A percentile compares a stretch with the other conserved stretches of the same genome.
Conservation (phyloP, 2,888 invertebrate genomes). For the Poecilus cupreus region DNA sequence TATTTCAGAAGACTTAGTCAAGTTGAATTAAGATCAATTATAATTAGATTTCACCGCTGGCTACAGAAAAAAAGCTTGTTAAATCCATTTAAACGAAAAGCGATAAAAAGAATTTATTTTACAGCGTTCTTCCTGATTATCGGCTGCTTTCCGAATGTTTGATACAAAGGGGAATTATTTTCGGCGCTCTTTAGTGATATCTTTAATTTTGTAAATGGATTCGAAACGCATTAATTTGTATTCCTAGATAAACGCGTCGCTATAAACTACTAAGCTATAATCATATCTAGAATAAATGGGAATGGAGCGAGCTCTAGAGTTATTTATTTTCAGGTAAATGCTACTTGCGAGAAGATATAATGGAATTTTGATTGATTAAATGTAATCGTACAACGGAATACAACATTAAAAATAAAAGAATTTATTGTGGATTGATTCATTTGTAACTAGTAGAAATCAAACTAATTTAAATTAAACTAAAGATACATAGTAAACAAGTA, state of each 20-base stretch:
- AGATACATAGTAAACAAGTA: no score
- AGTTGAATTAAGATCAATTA: constrained; percentile 51
- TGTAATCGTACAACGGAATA: background rate
- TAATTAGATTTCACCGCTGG: constrained; percentile 46
- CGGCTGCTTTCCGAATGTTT: constrained; percentile 30
- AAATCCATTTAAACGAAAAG: constrained; percentile 40
- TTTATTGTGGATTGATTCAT: no score
- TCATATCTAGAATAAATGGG: constrained; percentile 6
- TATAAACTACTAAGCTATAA: constrained; percentile 26
- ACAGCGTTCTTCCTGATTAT: constrained; percentile 38
- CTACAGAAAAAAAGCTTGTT: constrained; percentile 26
- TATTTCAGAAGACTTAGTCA: constrained; percentile 42
- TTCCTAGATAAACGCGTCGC: constrained; percentile 2
- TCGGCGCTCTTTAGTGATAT: constrained; percentile 32
- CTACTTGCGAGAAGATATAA: constrained; percentile 2
- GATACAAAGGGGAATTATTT: constrained; percentile 12
- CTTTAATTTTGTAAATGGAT: constrained; percentile 46
- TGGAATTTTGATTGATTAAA: constrained; percentile 36
- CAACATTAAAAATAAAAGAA: no score
- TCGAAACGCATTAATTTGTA: constrained; percentile 39
- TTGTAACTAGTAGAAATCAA: no score
- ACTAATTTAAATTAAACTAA: no score
- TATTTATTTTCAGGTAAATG: constrained; percentile 10
- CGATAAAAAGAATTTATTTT: constrained; percentile 41
- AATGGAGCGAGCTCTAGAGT: background rate